phyloP scores from a whole-genome alignment of 2,888 invertebrate genomes.

The Lasioglossum oenotherae region DNA sequence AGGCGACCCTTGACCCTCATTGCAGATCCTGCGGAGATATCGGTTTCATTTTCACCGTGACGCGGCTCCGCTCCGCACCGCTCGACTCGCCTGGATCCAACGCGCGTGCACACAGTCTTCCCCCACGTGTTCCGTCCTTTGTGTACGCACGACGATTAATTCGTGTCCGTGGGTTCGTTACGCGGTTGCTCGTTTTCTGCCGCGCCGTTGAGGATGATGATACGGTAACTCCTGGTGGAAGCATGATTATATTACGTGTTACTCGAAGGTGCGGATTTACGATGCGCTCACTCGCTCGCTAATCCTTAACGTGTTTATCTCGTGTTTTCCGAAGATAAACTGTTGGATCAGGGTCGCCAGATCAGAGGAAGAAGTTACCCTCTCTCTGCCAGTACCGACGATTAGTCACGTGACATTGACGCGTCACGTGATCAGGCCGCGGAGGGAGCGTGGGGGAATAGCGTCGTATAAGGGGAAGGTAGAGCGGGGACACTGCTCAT shows the following conservation, averaged over 20 bases:
- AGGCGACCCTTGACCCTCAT: slow-evolving; percentile 73
- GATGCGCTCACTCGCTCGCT: slow-evolving; percentile 26
- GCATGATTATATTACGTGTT: slow-evolving; percentile 54
- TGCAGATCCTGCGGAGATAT: slow-evolving; percentile 77
- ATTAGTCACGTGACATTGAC: too few species aligned
- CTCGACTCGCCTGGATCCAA: slow-evolving; percentile 11
- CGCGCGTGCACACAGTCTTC: slow-evolving; percentile 14
- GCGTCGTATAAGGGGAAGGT: too few species aligned
- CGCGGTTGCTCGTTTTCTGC: slow-evolving; percentile 25
- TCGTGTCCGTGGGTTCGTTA: slow-evolving; percentile 53
- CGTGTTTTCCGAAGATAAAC: slow-evolving; percentile 11
- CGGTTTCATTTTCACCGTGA: slow-evolving; percentile 75
- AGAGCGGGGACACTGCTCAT: too few species aligned
- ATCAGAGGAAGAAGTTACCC: too few species aligned
- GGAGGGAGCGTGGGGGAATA: too few species aligned
- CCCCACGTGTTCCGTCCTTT: slow-evolving; percentile 12
- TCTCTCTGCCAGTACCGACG: too few species aligned
- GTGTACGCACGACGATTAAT: slow-evolving; percentile 53
- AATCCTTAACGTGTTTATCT: slow-evolving; percentile 45
- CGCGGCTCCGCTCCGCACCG: slow-evolving; percentile 26
- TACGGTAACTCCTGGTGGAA: slow-evolving; percentile 56
- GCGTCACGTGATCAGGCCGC: too few species aligned
- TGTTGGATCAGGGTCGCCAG: neutral
- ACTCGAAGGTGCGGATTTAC: slow-evolving; percentile 57
- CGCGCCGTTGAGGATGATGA: slow-evolving; percentile 52